These are phyloP conservation scores for Etheostoma cragini DNA, from an alignment of 2,113 vertebrate genomes.

Conservation along the genomic window DNA sequence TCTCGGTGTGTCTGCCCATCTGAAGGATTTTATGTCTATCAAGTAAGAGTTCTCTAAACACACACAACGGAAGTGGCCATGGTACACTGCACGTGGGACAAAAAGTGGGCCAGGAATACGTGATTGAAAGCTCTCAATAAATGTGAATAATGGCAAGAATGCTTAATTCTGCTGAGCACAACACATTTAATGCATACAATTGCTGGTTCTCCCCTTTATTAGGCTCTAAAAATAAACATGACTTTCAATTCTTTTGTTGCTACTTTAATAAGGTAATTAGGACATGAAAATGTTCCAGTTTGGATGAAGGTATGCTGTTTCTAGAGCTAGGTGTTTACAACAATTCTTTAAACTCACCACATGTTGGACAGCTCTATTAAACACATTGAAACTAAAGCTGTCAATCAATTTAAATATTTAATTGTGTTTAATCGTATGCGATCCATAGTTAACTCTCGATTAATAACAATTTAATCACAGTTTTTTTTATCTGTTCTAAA, in stretches of 20 bases:
- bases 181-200: too few relatives aligned
- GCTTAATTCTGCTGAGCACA: background rate
- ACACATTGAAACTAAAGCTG: slow-evolving; percentile 22
- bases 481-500: too few relatives aligned
- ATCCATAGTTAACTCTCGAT: too few relatives aligned
- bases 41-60: slow-evolving; percentile 80
- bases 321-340: background rate
- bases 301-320: background rate
- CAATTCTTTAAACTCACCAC: background rate
- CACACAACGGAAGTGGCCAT: background rate
- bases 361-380: slow-evolving; percentile 23
- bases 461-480: too few relatives aligned
- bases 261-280: background rate
- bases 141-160: background rate
- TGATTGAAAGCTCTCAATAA: background rate
- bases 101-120: background rate
- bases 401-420: too few relatives aligned
- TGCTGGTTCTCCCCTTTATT: background rate
- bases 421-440: too few relatives aligned
- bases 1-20: slow-evolving; percentile 82
- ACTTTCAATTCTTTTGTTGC: background rate
- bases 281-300: background rate
- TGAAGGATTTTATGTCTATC: slow-evolving; percentile 87
- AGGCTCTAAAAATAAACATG: background rate
- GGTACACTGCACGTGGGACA: background rate